Conservation (phyloP, 2,113 vertebrate species). For the Etia nguti region DNA sequence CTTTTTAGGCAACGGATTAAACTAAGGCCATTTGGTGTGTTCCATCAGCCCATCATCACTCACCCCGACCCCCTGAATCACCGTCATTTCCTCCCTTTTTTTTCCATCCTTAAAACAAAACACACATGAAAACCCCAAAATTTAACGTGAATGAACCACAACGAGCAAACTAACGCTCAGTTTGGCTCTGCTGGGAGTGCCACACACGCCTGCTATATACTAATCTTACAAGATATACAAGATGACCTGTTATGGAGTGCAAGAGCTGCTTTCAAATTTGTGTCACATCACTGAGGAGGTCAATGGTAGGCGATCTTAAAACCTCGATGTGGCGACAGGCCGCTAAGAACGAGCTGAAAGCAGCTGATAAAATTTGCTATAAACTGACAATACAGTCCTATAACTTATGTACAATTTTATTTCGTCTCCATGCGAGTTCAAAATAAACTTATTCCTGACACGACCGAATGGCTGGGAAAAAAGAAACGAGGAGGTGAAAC, state of each 20-base stretch:
- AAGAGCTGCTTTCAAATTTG: neutral
- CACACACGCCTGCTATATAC: neutral
- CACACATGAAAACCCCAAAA: neutral
- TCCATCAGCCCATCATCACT: neutral
- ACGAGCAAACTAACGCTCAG: neutral
- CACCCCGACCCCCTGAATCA: neutral
- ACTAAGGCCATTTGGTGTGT: neutral
- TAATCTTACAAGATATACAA: conserved; percentile 26
- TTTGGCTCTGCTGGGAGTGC: neutral
- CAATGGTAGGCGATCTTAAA: neutral
- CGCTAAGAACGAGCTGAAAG: neutral
- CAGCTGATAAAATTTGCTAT: neutral
- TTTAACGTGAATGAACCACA: neutral
- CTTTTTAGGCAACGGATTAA: neutral
- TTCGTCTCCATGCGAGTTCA: neutral
- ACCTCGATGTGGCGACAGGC: neutral
- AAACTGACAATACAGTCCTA: neutral
- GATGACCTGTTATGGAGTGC: conserved; percentile 30
- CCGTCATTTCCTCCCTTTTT: conserved; percentile 39
- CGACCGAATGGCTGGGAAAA: neutral
- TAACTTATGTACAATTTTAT: conserved; percentile 20
- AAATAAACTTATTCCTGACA: neutral
- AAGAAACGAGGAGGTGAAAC: neutral
- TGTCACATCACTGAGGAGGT: neutral
- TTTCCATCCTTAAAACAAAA: neutral